phyloP scores from a whole-genome alignment of 2,113 vertebrate species.

The Callochromis pleurospilus region DNA sequence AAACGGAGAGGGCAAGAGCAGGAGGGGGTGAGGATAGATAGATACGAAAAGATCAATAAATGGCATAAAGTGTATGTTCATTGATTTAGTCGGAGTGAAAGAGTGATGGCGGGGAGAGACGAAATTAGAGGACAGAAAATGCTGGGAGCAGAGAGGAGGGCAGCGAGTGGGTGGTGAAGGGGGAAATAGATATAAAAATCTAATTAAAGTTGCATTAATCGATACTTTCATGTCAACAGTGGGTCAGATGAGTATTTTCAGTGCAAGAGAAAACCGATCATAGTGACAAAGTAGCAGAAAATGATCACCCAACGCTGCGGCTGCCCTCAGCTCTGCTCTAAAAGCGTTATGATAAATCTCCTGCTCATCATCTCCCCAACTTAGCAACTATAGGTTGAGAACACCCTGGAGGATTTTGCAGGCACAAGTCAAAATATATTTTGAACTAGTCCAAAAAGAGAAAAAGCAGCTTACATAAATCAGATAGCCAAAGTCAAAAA shows the following conservation, averaged over 20 bases:
- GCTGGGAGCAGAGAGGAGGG: background rate
- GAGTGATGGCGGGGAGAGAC: background rate
- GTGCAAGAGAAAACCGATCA: background rate
- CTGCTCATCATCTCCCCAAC: rapidly evolving
- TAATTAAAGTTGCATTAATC: background rate
- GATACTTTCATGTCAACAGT: background rate
- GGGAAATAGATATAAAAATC: background rate
- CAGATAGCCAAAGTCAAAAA: background rate
- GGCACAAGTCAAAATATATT: background rate
- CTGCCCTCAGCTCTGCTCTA: background rate
- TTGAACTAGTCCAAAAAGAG: background rate
- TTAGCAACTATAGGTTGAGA: background rate
- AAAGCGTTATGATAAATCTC: background rate
- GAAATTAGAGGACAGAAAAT: background rate
- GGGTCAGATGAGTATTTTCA: background rate
- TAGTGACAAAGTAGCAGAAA: background rate
- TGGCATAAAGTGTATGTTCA: conserved; percentile 66
- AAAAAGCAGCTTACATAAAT: background rate
- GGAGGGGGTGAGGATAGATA: conserved; percentile 34
- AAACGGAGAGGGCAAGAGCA: background rate
- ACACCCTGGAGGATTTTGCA: background rate
- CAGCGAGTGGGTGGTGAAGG: background rate
- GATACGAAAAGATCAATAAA: conserved; percentile 62
- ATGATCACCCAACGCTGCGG: background rate
- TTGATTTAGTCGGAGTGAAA: conserved; percentile 46